A percentile compares a stretch with the other conserved stretches of the same genome.
These are phyloP conservation scores for Oryzias javanicus DNA, from an alignment of 2,113 vertebrate species.

Conservation along the genomic window DNA sequence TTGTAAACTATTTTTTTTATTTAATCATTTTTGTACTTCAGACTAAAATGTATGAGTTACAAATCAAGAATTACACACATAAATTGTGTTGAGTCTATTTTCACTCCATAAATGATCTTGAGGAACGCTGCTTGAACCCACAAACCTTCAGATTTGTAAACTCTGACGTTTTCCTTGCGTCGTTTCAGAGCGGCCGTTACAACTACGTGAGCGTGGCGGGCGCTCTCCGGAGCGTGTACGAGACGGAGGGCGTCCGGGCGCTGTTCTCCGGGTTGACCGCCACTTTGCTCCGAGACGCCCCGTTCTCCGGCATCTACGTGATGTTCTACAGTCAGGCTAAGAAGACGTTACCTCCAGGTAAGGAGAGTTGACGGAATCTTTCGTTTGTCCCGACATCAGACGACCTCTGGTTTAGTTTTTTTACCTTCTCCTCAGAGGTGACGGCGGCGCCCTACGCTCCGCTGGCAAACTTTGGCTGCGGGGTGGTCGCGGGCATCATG, in stretches of 20 bases:
- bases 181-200: conserved; percentile 86
- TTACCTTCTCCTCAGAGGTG: conserved; percentile 71
- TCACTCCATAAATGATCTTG: no score
- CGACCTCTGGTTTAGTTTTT: background rate
- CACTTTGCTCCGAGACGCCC: conserved; percentile 90
- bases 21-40: no score
- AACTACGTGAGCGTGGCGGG: conserved; percentile 83
- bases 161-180: background rate
- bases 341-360: conserved; percentile 77
- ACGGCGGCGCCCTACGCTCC: conserved; percentile 75
- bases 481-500: conserved; percentile 87
- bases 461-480: conserved; percentile 88
- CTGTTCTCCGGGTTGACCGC: conserved; percentile 92
- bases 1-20: no score
- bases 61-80: no score
- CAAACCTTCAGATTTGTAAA: background rate
- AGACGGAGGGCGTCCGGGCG: conserved; percentile 83
- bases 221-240: conserved; percentile 86
- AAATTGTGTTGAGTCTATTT: no score
- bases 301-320: conserved; percentile 96
- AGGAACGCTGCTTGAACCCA: background rate
- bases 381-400: background rate
- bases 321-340: conserved; percentile 97
- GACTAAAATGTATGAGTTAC: no score
- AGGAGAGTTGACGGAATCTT: conserved; percentile 13